Percentiles rank a stretch among this genome's conserved stretches.
phyloP scores from a whole-genome alignment of 2,888 invertebrate genomes.

The Pomacea canaliculata region DNA sequence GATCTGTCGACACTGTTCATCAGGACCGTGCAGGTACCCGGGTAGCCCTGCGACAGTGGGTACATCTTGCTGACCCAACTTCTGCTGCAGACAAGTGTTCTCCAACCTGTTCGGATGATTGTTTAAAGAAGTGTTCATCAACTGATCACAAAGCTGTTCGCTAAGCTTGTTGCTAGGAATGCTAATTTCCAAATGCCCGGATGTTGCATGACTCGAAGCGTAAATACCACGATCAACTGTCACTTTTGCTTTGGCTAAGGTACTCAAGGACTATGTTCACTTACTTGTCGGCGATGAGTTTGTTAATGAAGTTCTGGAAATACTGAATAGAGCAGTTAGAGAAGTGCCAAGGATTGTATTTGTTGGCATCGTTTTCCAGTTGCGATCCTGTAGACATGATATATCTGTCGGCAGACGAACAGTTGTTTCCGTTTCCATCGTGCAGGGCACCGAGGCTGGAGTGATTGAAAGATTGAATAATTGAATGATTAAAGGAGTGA shows the following conservation, averaged over 20 bases:
- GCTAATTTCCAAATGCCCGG: too few species aligned
- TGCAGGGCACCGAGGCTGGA: conserved; percentile 53
- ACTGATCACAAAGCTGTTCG: too few species aligned
- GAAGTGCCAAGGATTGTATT: conserved; percentile 51
- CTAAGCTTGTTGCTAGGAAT: too few species aligned
- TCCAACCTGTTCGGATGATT: background rate
- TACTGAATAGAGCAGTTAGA: conserved; percentile 43
- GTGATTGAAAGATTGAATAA: background rate
- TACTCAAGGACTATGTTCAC: too few species aligned
- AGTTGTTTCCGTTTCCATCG: conserved; percentile 52
- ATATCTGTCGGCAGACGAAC: conserved; percentile 44
- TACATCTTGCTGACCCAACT: conserved; percentile 8
- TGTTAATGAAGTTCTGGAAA: conserved; percentile 16
- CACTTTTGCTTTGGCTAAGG: too few species aligned
- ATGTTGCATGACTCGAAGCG: too few species aligned
- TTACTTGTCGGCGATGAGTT: conserved; percentile 13
- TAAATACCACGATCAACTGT: too few species aligned
- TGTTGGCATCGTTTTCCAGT: conserved; percentile 22
- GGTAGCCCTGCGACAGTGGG: conserved; percentile 39
- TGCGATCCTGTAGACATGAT: conserved; percentile 45
- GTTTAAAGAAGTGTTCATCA: too few species aligned
- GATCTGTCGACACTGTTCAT: conserved; percentile 57
- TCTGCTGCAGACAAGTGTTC: conserved; percentile 33
- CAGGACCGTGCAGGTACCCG: conserved; percentile 52
- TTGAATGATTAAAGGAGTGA: background rate